Evolutionary conservation across 2,113 vertebrate genomes (phyloP).

Genomic region (Passer domesticus): DNA sequence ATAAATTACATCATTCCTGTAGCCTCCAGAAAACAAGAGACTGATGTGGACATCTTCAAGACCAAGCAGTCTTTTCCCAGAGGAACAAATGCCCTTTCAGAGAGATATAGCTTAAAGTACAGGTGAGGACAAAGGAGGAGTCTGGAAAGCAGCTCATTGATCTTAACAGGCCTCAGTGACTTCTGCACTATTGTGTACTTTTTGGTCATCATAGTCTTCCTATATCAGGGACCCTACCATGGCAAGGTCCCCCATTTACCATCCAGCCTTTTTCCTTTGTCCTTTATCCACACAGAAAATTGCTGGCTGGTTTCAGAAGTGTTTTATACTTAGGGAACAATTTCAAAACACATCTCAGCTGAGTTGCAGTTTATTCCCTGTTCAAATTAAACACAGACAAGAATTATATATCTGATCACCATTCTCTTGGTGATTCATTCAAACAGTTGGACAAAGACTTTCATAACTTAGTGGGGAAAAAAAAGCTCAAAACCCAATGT

Average conservation of each 20-base stretch:
- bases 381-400: not conserved
- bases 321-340: not conserved
- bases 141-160: not conserved
- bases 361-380: not conserved
- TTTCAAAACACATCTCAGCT: not conserved
- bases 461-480: not conserved
- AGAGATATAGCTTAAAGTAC: not conserved
- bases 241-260: not conserved
- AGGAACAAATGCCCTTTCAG: not conserved
- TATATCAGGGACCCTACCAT: not conserved
- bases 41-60: not conserved
- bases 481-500: not conserved
- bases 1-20: not conserved
- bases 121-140: not conserved
- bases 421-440: not conserved
- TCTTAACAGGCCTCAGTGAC: not conserved
- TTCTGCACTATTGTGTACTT: not conserved
- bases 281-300: not conserved
- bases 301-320: not conserved
- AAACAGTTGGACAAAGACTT: not conserved
- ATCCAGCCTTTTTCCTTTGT: not conserved
- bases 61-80: not conserved
- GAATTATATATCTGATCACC: not conserved
- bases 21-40: not conserved
- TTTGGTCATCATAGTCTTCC: not conserved